These are phyloP conservation scores for Porites rus DNA, from an alignment of 92 coral and sea anemone genomes.

Conservation along the genomic window DNA sequence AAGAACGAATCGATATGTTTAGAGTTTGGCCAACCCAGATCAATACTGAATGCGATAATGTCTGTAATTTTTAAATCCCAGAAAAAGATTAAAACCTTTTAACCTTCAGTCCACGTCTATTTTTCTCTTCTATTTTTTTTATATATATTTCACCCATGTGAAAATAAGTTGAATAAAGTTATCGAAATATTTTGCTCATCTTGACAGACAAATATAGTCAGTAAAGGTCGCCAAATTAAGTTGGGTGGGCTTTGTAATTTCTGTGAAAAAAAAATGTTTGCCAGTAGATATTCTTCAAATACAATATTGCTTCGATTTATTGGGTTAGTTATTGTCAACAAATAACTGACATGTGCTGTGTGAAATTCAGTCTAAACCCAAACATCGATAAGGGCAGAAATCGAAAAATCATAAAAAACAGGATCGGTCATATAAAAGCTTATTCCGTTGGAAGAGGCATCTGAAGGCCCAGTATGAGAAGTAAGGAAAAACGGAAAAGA, in stretches of 20 bases:
- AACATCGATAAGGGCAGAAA: not conserved
- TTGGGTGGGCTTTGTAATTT: not conserved
- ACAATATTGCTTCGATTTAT: conserved; percentile 6
- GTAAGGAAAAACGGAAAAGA: no score
- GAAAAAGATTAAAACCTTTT: not conserved
- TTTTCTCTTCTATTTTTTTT: not conserved
- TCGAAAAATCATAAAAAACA: not conserved
- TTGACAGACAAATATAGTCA: not conserved
- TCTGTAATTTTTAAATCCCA: no score
- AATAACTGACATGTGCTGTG: conserved; percentile 16
- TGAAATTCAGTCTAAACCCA: not conserved
- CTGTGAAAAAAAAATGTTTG: not conserved
- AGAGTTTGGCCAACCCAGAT: not conserved
- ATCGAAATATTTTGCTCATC: not conserved
- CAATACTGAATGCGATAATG: no score
- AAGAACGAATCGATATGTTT: not conserved
- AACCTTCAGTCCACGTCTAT: no score
- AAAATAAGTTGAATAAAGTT: not conserved
- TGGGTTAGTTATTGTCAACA: conserved; percentile 25
- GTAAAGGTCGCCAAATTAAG: not conserved
- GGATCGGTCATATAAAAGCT: no score
- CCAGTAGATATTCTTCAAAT: not conserved
- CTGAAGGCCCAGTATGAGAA: not conserved
- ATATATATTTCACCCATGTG: not conserved
- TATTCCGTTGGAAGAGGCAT: not conserved